Conservation (phyloP, 2,113 vertebrate species). For the Pelmatolapia mariae region DNA sequence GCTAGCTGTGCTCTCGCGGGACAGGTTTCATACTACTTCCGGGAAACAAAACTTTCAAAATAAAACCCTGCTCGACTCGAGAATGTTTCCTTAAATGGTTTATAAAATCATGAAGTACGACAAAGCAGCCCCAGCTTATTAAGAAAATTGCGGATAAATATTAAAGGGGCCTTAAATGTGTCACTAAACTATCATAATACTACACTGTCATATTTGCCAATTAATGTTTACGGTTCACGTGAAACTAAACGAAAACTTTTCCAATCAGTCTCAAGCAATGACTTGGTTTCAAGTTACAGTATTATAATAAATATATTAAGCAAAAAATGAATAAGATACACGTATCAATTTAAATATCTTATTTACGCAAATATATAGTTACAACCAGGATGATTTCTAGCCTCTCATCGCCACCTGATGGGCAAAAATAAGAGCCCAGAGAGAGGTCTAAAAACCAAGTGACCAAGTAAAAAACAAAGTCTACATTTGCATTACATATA, state of each 20-base stretch:
- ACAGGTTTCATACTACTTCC: not conserved
- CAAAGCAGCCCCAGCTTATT: not conserved
- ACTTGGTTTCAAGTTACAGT: not conserved
- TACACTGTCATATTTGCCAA: not conserved
- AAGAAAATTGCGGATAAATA: not conserved
- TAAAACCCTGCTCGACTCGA: not conserved
- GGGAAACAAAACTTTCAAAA: not conserved
- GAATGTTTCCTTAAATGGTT: not conserved
- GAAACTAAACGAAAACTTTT: not conserved
- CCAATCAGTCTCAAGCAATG: not conserved
- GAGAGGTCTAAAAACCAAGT: not conserved
- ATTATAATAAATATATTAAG: not conserved
- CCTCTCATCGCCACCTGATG: not conserved
- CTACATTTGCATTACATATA: not conserved
- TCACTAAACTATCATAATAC: not conserved
- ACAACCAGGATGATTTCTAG: not conserved
- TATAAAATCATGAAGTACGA: rapidly evolving
- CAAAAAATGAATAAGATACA: not conserved
- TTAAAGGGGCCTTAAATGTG: not conserved
- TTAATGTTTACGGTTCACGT: not conserved
- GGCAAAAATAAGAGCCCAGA: not conserved
- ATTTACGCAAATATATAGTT: not conserved
- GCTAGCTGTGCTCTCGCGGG: not conserved
- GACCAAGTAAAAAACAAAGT: not conserved
- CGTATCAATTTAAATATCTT: not conserved